These are phyloP conservation scores for Pipra filicauda DNA, from an alignment of 2,113 vertebrate species.

Conservation along the genomic window DNA sequence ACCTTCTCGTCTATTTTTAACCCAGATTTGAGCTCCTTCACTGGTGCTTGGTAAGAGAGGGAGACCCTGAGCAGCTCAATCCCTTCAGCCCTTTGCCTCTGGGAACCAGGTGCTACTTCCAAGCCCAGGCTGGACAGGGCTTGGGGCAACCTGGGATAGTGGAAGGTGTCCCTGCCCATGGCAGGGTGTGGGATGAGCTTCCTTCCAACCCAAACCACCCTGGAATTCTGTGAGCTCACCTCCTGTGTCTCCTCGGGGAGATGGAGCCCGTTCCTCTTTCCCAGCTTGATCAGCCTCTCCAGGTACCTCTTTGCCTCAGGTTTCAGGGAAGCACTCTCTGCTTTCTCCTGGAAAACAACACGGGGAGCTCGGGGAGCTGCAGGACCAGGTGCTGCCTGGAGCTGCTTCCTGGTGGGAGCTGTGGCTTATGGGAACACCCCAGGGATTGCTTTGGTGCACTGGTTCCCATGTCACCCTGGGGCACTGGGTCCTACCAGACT, in stretches of 20 bases:
- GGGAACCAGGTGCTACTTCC: not conserved
- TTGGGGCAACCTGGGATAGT: not conserved
- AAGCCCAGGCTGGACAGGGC: not conserved
- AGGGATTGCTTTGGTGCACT: too few species aligned
- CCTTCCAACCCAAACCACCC: not conserved
- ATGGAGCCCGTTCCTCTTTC: constrained; percentile 90
- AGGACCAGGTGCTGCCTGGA: not conserved
- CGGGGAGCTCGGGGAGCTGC: not conserved
- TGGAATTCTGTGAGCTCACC: constrained; percentile 38
- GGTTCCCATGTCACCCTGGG: not conserved
- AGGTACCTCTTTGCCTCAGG: constrained; percentile 85
- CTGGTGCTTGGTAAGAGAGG: fast-evolving
- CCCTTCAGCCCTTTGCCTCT: fast-evolving
- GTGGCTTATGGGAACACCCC: not conserved
- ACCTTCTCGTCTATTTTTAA: not conserved
- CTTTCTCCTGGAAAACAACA: constrained; percentile 75
- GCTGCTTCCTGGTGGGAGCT: not conserved
- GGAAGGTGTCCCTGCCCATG: not conserved
- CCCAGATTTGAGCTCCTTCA: not conserved
- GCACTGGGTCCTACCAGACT: fast-evolving
- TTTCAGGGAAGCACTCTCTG: constrained; percentile 66
- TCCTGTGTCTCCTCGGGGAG: constrained; percentile 85
- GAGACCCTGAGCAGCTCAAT: not conserved
- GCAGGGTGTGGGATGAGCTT: not conserved
- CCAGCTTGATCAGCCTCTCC: constrained; percentile 88